phyloP scores from a whole-genome alignment of 1,140 invertebrate genomes.

The Andricus grossulariae region DNA sequence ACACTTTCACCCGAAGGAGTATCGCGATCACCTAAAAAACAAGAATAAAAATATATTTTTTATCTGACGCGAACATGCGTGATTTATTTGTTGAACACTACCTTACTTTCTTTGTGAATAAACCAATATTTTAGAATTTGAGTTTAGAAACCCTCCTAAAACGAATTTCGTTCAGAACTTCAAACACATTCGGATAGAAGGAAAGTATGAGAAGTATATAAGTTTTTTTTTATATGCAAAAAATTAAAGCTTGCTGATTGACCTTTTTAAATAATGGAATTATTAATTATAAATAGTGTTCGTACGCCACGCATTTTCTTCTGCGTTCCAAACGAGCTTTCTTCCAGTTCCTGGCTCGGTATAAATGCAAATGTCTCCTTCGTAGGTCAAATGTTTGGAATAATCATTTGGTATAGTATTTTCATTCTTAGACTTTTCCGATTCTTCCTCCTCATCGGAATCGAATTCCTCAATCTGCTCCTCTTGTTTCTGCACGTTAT shows the following conservation, averaged over 20 bases:
- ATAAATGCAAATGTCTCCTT: constrained; percentile 83
- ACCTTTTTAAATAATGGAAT: constrained; percentile 40
- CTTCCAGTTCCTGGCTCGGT: constrained; percentile 82
- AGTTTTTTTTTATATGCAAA: no score
- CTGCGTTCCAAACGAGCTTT: constrained; percentile 82
- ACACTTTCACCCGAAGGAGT: constrained; percentile 40
- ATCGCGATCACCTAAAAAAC: constrained; percentile 43
- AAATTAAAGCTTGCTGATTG: no score
- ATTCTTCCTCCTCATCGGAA: constrained; percentile 58
- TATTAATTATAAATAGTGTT: constrained; percentile 47
- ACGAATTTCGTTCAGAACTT: no score
- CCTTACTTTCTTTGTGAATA: no score
- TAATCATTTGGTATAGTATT: constrained; percentile 60
- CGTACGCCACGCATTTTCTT: constrained; percentile 78
- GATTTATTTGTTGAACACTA: constrained; percentile 17
- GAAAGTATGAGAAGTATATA: no score
- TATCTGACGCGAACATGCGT: background rate
- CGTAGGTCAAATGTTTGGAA: constrained; percentile 79
- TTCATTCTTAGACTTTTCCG: constrained; percentile 24
- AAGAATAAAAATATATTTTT: background rate
- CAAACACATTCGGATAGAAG: no score
- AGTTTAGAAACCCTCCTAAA: no score
- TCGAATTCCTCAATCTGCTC: constrained; percentile 64
- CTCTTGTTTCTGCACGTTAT: constrained; percentile 38
- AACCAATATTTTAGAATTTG: no score